phyloP scores from a whole-genome alignment of 1,140 invertebrate species.

The Chironomus tepperi region DNA sequence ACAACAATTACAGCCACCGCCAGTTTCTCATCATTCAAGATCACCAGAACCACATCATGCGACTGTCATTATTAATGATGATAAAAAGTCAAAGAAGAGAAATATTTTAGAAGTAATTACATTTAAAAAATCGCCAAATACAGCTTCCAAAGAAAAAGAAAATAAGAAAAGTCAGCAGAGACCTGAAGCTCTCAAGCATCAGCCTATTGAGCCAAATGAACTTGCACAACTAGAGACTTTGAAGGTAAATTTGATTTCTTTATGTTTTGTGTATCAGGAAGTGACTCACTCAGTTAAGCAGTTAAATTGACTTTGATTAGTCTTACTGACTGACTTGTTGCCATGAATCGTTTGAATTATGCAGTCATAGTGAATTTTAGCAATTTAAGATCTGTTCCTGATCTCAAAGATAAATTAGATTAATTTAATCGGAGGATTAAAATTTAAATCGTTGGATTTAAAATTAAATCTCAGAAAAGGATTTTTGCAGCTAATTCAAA shows the following conservation, averaged over 20 bases:
- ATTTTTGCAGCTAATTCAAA: too few relatives aligned
- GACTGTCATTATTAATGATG: constrained; percentile 27
- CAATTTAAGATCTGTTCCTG: too few relatives aligned
- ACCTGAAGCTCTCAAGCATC: background rate
- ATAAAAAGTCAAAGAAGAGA: constrained; percentile 28
- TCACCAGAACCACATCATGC: background rate
- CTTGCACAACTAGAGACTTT: constrained; percentile 22
- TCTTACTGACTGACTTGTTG: too few relatives aligned
- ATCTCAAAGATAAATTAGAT: too few relatives aligned
- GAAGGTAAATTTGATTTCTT: background rate
- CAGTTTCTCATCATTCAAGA: background rate
- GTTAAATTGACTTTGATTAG: too few relatives aligned
- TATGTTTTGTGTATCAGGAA: background rate
- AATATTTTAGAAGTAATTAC: constrained; percentile 25
- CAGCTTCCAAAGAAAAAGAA: background rate
- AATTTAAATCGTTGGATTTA: too few relatives aligned
- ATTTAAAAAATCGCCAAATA: background rate
- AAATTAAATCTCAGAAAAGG: too few relatives aligned
- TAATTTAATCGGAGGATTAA: too few relatives aligned
- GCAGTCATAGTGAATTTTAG: too few relatives aligned
- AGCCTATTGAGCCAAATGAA: background rate
- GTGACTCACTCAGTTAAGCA: too few relatives aligned
- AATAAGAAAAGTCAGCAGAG: background rate
- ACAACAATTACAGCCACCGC: background rate
- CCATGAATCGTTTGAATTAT: too few relatives aligned